Evolutionary conservation across 2,888 invertebrate species (phyloP), one percentile per base, ranked within the genome.

Genomic region (Metacarcinus magister): DNA sequence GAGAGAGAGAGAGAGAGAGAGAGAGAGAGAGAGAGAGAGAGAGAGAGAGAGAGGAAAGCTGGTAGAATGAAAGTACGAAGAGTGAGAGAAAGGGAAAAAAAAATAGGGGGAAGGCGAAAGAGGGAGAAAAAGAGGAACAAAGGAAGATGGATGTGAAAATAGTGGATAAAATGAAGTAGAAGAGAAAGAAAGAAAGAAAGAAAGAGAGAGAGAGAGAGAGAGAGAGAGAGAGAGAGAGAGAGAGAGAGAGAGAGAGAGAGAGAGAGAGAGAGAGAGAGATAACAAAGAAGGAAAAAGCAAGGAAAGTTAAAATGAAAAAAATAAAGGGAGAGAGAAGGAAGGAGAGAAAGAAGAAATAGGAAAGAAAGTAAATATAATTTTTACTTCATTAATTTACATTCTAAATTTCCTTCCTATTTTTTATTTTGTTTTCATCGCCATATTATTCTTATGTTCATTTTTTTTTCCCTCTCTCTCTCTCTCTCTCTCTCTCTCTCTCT

Each of bases 1-100:
- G 67, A n/a, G 67, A 67, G 67, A 67, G n/a, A n/a, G n/a, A 67
- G n/a, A n/a, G 67, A 67, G 67, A 67, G 67, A 67, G n/a, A n/a
- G 67, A 67, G 67, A n/a, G 67, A n/a, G 67, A 67, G 67, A n/a
- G n/a, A 67, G n/a, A n/a, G 67, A n/a, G 67, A 67, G 23, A 54
- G 54, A 54, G 54, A 54, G 54, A 54, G 54, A 54, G 46, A 46
- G 46, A 46, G 46, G 10, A 10, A 46, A 10, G 10, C 5, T 7
- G 46, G 10, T 4, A 46, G 46, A 46, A 46, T 7, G 46, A 60
- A 16, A 2, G 16, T 23, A 60, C 5, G 8, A 19, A 2, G 23
- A 19, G 16, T 2, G 60, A 23, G 16, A 2, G 60, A 23, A 60
- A 23, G 60, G 16, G 16, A 23, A 13, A 23, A 19, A 13, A 60